Conservation (phyloP, 2,888 invertebrate species). For the Furcula furcula region DNA sequence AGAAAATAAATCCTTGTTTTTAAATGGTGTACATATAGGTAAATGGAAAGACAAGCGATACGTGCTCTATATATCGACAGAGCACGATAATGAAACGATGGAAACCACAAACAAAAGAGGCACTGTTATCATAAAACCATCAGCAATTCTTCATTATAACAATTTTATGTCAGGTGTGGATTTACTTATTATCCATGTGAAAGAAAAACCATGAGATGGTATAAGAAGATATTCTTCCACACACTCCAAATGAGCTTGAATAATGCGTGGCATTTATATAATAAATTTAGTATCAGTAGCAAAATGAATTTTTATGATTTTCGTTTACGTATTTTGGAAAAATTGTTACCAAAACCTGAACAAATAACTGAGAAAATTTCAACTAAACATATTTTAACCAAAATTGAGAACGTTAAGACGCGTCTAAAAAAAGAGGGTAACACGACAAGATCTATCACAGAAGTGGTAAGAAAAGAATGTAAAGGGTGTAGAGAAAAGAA, state of each 20-base stretch:
- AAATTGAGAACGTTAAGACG: conserved; percentile 24
- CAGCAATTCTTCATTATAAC: conserved; percentile 24
- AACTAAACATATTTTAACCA: conserved; percentile 23
- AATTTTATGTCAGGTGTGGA: conserved; percentile 23
- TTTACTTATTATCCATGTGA: conserved; percentile 26
- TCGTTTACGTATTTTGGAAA: conserved; percentile 16
- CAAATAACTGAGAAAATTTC: conserved; percentile 16
- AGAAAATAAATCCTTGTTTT: conserved; percentile 24
- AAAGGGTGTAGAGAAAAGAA: conserved; percentile 27
- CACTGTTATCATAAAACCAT: conserved; percentile 14
- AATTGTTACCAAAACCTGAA: conserved; percentile 12
- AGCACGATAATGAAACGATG: conserved; percentile 10
- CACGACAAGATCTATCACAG: conserved; percentile 11
- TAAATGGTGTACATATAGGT: conserved; percentile 26
- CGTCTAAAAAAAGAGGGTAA: conserved; percentile 9
- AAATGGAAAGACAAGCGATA: conserved; percentile 24
- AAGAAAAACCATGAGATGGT: conserved; percentile 15
- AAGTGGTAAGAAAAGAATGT: conserved; percentile 31
- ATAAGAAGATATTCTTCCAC: conserved; percentile 25
- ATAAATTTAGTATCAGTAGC: conserved; percentile 15
- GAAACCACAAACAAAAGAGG: conserved; percentile 13
- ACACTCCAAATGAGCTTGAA: conserved; percentile 21
- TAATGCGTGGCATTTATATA: conserved; percentile 14
- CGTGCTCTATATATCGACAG: conserved; percentile 23
- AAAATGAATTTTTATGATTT: conserved; percentile 27